Conservation (phyloP, 2,888 invertebrate species). For the Asteroscopus sphinx region DNA sequence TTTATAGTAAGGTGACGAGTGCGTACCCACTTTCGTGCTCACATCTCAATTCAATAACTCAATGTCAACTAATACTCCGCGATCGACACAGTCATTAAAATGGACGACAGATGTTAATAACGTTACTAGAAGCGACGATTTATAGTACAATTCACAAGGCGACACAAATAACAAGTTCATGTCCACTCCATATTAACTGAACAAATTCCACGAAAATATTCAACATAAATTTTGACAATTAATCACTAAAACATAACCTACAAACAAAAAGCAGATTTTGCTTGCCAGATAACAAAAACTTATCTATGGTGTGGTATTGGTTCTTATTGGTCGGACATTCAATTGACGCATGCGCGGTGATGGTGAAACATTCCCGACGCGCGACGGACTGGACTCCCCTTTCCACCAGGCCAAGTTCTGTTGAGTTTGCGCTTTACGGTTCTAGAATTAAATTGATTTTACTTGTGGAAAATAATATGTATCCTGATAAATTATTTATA, state of each 20-base stretch:
- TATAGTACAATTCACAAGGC: conserved; percentile 54
- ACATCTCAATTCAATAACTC: conserved; percentile 80
- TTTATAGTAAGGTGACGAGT: conserved; percentile 69
- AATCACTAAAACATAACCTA: conserved; percentile 87
- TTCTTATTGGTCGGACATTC: conserved; percentile 32
- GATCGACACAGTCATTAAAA: conserved; percentile 71
- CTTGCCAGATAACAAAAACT: conserved; percentile 74
- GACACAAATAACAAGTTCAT: conserved; percentile 61
- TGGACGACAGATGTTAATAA: conserved; percentile 57
- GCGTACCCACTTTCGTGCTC: conserved; percentile 80
- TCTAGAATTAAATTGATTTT: conserved; percentile 54
- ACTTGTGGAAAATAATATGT: conserved; percentile 5
- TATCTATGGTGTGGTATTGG: conserved; percentile 76
- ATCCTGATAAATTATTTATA: no score
- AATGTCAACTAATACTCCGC: conserved; percentile 78
- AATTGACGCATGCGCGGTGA: conserved; percentile 77
- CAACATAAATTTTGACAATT: conserved; percentile 85
- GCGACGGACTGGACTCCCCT: conserved; percentile 31
- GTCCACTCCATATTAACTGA: conserved; percentile 72
- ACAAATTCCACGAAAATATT: conserved; percentile 74
- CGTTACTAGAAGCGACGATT: conserved; percentile 49
- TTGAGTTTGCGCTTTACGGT: conserved; percentile 56
- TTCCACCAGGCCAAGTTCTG: conserved; percentile 40
- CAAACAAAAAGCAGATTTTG: conserved; percentile 78
- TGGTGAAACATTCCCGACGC: conserved; percentile 37